Evolutionary conservation across 1,140 invertebrate species (phyloP).

Genomic region (Acyrthosiphon pisum): DNA sequence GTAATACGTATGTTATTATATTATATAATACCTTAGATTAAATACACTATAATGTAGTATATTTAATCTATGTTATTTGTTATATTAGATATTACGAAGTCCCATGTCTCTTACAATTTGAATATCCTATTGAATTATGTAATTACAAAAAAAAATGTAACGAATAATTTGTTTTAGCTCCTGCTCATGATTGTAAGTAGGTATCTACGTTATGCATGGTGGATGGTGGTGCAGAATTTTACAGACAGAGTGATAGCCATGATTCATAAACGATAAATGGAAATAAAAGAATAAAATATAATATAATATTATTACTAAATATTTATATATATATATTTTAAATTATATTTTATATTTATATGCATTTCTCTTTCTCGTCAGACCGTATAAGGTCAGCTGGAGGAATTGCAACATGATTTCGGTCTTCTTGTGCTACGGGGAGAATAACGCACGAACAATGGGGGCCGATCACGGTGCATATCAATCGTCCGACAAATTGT

Average conservation of each 20-base stretch:
- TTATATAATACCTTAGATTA: no score
- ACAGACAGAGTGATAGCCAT: neutral
- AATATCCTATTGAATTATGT: no score
- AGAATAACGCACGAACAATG: neutral
- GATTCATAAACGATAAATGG: neutral
- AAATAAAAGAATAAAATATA: slow-evolving; percentile 18
- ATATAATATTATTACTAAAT: slow-evolving; percentile 24
- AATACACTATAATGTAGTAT: no score
- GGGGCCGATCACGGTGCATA: slow-evolving; percentile 9
- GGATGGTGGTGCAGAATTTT: neutral
- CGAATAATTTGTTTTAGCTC: neutral
- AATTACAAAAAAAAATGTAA: neutral
- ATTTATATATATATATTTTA: neutral
- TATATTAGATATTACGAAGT: neutral
- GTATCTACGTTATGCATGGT: neutral
- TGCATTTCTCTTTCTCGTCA: slow-evolving; percentile 47
- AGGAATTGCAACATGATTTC: slow-evolving; percentile 38
- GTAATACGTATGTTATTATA: no score
- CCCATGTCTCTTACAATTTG: neutral
- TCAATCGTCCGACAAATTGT: slow-evolving; percentile 48
- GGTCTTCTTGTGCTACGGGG: slow-evolving; percentile 27
- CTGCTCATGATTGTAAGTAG: neutral
- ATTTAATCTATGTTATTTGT: no score
- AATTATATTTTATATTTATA: neutral
- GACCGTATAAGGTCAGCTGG: slow-evolving; percentile 49